Conservation (phyloP, 2,113 vertebrate genomes). For the Nothoprocta perdicaria region DNA sequence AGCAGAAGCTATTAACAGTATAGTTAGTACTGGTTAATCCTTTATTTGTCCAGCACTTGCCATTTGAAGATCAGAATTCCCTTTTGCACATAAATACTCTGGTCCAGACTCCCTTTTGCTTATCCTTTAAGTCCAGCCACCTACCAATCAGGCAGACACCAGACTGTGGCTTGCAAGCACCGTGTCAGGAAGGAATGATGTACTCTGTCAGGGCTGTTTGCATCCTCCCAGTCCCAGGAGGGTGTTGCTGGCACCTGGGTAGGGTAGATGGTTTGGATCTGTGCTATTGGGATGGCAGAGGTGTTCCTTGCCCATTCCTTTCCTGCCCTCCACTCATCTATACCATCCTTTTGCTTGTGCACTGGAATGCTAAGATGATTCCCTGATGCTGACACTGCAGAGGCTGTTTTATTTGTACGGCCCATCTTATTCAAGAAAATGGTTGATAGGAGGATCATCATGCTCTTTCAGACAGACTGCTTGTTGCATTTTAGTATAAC, state of each 20-base stretch:
- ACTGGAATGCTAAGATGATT: neutral
- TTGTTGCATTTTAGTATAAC: neutral
- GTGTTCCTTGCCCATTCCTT: neutral
- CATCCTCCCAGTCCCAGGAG: neutral
- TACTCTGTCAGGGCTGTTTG: neutral
- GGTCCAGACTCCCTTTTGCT: neutral
- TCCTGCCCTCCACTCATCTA: neutral
- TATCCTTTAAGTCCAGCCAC: neutral
- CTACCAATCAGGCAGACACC: neutral
- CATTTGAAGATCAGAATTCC: neutral
- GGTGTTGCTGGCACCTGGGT: neutral
- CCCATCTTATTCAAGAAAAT: neutral
- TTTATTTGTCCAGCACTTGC: neutral
- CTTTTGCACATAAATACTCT: neutral
- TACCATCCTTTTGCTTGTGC: neutral
- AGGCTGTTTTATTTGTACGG: constrained; percentile 14
- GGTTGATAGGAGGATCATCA: neutral
- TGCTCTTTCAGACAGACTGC: constrained; percentile 8
- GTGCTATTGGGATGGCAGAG: neutral
- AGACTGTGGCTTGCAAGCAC: rapidly evolving
- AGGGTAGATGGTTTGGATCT: neutral
- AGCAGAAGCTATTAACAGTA: neutral
- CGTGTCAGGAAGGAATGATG: neutral
- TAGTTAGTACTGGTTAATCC: neutral
- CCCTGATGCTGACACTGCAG: neutral